Evolutionary conservation across 37 sponge, comb jelly and placozoan species (phyloP), one percentile per base, ranked within the genome.

Genomic region (Halisarca cf. caerulea): DNA sequence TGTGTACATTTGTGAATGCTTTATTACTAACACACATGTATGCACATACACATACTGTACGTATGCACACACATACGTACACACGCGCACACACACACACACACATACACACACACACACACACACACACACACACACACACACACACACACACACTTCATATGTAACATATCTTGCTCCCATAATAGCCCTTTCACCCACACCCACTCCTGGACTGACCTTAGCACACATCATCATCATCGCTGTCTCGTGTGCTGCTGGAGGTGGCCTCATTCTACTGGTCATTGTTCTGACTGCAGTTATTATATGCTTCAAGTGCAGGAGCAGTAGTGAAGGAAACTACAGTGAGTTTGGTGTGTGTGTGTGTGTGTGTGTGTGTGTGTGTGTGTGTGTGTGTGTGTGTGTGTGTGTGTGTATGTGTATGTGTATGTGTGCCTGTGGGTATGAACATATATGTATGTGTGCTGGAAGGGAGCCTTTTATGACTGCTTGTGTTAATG

Each of bases 221-320:
- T 37, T 44, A 9, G 1, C 42, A 23, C 17, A 37, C n/a, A 33
- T 74, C 44, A 23, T 74, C 77, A 74, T 74, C 77, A 74, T 74
- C 2, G 25, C 36, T 41, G 77, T 74, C 25, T 40, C 45, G 3
- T 74, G 77, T 74, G 77, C 24, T 20, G 77, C 77, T 41, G 77
- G 77, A 8, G 77, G 77, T 6, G 77, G 77, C 38, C 23, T 74
- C 21, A 74, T 74, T 15, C 77, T 74, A 2, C 77, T 74, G 41
- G n/a, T 62, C 4, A 43, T 40, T n/a, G 20, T 74, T 20, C 24
- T 74, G 15, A 74, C 41, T 8, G 2, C 36, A 1, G 7, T 74
- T 2, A 74, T 74, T 3, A 40, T 40, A 39, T 74, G 77, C 77
- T 74, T 41, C 77, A 39, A 41, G 77, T 8, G 44, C 20, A 15